A percentile compares a stretch with the other conserved stretches of the same genome.
These are phyloP conservation scores for Endotricha flammealis DNA, from an alignment of 2,888 invertebrate genomes.

Conservation along the genomic window DNA sequence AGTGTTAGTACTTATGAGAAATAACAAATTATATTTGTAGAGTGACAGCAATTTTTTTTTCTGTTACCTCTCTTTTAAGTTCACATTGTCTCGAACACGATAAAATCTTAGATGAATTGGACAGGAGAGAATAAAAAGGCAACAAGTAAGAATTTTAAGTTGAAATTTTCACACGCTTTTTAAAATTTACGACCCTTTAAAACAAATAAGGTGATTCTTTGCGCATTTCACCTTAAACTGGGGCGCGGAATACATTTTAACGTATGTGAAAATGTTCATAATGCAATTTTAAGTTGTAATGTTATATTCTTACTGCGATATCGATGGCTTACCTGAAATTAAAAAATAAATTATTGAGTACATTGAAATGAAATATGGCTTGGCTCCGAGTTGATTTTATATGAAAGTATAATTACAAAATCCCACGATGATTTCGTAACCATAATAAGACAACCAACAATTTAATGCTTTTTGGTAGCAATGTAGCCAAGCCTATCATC, in stretches of 20 bases:
- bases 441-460: too few species aligned
- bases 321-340: constrained; percentile 29
- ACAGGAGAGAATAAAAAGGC: neutral
- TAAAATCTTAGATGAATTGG: neutral
- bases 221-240: constrained; percentile 36
- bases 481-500: too few species aligned
- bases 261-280: constrained; percentile 16
- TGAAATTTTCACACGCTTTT: constrained; percentile 39
- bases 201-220: constrained; percentile 39
- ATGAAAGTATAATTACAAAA: too few species aligned
- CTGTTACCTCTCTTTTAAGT: too few species aligned
- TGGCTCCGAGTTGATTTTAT: too few species aligned
- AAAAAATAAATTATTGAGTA: constrained; percentile 7
- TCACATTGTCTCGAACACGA: too few species aligned
- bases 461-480: too few species aligned
- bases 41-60: too few species aligned
- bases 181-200: constrained; percentile 43
- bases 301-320: constrained; percentile 9
- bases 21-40: too few species aligned
- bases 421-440: too few species aligned
- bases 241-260: constrained; percentile 39
- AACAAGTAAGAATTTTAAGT: constrained; percentile 10
- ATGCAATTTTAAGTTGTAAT: constrained; percentile 11
- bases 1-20: too few species aligned
- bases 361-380: too few species aligned